These are phyloP conservation scores for Cheilosia soror DNA, from an alignment of 2,888 invertebrate species.

Conservation along the genomic window DNA sequence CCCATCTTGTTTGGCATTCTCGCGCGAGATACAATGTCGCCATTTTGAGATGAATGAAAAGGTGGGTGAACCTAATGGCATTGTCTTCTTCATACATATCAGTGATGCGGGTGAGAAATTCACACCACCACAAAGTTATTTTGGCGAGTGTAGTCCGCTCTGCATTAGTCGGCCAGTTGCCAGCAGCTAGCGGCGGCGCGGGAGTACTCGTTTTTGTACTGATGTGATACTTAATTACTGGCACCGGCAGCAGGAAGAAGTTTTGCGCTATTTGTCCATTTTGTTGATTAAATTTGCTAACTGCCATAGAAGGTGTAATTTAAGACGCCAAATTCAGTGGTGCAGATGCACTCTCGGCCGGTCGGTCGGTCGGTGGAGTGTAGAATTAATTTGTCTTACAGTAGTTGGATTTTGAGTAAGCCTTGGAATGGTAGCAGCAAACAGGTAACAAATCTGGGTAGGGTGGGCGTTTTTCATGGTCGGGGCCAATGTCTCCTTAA, in stretches of 20 bases:
- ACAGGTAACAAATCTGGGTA: slow-evolving; percentile 15
- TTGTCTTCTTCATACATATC: slow-evolving; percentile 47
- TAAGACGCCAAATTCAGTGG: slow-evolving; percentile 60
- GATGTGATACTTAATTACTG: slow-evolving; percentile 65
- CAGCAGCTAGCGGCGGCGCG: neutral
- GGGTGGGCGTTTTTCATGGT: slow-evolving; percentile 38
- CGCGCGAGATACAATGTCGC: slow-evolving; percentile 12
- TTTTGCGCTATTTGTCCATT: slow-evolving; percentile 73
- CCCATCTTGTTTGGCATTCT: slow-evolving; percentile 36
- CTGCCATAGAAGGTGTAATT: slow-evolving; percentile 56
- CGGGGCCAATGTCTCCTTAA: slow-evolving; percentile 62
- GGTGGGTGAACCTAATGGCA: slow-evolving; percentile 72
- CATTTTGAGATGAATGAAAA: slow-evolving; percentile 34
- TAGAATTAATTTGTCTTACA: slow-evolving; percentile 69
- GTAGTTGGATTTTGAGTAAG: slow-evolving; percentile 46
- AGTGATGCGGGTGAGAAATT: slow-evolving; percentile 67
- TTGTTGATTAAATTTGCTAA: slow-evolving; percentile 69
- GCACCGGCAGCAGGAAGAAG: slow-evolving; percentile 52
- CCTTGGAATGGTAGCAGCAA: slow-evolving; percentile 14
- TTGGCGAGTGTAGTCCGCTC: slow-evolving; percentile 26
- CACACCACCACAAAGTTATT: slow-evolving; percentile 62
- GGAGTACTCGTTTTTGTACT: neutral
- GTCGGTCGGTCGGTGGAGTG: neutral
- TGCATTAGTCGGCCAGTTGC: too few species aligned
- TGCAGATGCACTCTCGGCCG: slow-evolving; percentile 42